Evolutionary conservation across 2,113 vertebrate species (phyloP), one percentile per base, ranked within the genome.

Genomic region (Willisornis vidua): DNA sequence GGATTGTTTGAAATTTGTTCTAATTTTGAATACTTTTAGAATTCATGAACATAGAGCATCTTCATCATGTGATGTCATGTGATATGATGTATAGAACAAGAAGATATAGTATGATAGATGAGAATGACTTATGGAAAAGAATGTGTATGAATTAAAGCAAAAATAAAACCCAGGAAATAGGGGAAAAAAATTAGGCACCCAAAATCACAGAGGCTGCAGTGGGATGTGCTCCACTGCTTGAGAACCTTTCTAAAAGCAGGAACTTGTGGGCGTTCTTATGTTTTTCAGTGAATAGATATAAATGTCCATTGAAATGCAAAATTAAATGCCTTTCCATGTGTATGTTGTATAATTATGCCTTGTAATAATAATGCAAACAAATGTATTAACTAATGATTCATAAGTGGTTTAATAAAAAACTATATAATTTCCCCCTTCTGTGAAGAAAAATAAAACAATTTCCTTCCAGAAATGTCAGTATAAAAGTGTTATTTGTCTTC

Each of bases 11-110:
- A 68, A 85, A 83, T 88, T 68, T 96, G 48, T 71, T 95, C 28
- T 73, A 59, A 58, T 91, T 94, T 95, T 93, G 88, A 87, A 94
- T 84, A 37, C 43, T 75, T 96, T 96, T 93, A 87, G 52, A 88
- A 74, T 94, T 89, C 16, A 78, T 83, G 39, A 90, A 61, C 54
- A 55, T 87, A 96, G 92, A 93, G 24, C n/a, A 70, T 89, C 74
- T 90, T 96, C 70, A 43, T 89, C 37, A 20, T 54, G 46, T 65
- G 41, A 31, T 37, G 6, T 72, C n/a, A 41, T n/a, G 9, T 37
- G 33, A 58, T 58, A 35, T 8, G 22, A 35, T 23, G 22, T 33
- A 62, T 70, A 73, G 46, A 70, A 45, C 17, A 59, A 52, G 43
- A 75, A 57, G 2, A 6, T 49, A 12, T 35, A 63, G 20, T 54